These are phyloP conservation scores for Aptenodytes forsteri DNA, from an alignment of 2,113 vertebrate genomes.

Conservation along the genomic window DNA sequence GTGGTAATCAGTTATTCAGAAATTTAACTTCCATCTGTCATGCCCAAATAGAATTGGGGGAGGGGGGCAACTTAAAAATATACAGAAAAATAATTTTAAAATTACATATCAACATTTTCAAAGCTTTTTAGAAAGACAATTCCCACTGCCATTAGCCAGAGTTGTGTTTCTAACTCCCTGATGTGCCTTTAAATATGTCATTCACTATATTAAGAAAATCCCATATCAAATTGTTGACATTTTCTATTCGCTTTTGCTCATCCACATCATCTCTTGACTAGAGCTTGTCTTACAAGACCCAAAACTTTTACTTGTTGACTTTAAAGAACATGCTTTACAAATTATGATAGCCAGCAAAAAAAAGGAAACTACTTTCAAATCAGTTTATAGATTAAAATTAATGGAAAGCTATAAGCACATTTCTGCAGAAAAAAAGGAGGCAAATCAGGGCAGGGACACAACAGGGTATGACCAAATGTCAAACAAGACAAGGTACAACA, in stretches of 20 bases:
- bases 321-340: neutral
- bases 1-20: conserved; percentile 8
- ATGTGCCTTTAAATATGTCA: neutral
- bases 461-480: neutral
- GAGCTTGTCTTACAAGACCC: neutral
- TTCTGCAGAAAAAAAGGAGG: neutral
- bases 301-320: neutral
- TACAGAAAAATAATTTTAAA: neutral
- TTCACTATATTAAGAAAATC: neutral
- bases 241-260: conserved; percentile 10
- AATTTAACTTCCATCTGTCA: neutral
- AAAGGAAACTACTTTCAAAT: neutral
- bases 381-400: neutral
- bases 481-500: neutral
- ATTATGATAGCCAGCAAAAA: neutral
- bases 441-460: neutral
- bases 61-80: neutral
- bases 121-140: neutral
- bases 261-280: neutral
- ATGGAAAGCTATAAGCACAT: neutral
- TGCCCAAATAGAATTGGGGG: neutral
- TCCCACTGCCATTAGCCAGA: neutral
- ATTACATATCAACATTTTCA: neutral
- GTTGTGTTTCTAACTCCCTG: neutral
- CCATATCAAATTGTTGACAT: neutral